Percentiles rank a stretch among this genome's conserved stretches.
Conservation (phyloP, 2,797 vertebrate genomes). For the Nyctibius grandis region DNA sequence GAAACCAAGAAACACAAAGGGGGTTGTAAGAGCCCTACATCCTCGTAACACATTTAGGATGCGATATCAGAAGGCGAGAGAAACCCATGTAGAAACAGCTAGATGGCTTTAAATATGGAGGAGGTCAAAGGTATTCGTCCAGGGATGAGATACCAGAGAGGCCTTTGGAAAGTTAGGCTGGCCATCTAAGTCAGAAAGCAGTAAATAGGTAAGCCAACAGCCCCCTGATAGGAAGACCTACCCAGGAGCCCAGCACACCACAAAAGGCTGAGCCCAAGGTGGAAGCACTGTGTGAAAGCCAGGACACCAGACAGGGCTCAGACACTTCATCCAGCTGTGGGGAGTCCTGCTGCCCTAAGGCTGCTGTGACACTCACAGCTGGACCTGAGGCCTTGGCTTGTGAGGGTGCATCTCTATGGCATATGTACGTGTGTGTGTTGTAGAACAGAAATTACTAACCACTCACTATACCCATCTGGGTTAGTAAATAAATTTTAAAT, state of each 20-base stretch:
- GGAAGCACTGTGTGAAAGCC: background rate
- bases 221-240: background rate
- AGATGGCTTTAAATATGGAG: background rate
- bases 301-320: rapidly evolving
- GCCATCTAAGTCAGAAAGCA: background rate
- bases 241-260: background rate
- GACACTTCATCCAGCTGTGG: too few species aligned
- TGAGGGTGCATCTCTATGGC: rapidly evolving
- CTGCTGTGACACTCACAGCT: rapidly evolving
- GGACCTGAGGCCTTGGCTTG: rapidly evolving
- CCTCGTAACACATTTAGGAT: background rate
- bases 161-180: background rate
- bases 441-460: background rate
- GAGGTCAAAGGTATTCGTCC: background rate
- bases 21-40: background rate
- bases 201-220: background rate
- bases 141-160: background rate
- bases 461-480: background rate
- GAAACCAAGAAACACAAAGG: background rate
- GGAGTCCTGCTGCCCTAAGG: rapidly evolving
- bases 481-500: background rate
- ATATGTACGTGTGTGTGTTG: rapidly evolving
- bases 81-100: background rate
- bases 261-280: background rate
- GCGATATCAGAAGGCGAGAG: background rate